Base-by-base conservation (phyloP, 2,888 invertebrate genomes). In the Torymus aiolomorphi region DNA sequence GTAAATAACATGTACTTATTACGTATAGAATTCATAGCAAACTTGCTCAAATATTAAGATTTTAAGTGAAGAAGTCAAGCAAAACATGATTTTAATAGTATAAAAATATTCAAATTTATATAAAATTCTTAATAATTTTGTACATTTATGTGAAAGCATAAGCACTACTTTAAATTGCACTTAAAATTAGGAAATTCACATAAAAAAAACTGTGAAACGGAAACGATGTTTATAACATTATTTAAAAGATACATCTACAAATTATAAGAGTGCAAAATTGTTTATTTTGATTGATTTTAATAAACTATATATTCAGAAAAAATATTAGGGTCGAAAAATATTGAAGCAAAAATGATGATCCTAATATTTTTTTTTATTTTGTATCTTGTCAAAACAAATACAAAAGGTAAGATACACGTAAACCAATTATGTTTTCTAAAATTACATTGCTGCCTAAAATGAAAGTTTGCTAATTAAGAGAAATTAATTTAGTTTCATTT, bases 1-100 rank as follows among this genome's bases (percentile, higher is more conserved):
- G 66, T 80, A 76, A 76, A 76, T 80, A 80, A 62, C 49, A 67
- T 59, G 42, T 78, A 74, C 63, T 74, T 69, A 74, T 70, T 73
- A 65, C 57, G 31, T 51, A 11, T 24, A 62, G 62, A 78, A 54
- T 66, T 63, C 16, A 51, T 8, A 66, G 31, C 42, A 42, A 49
- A 62, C 31, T 67, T 67, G 16, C 56, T 78, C 24, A 56, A 62
- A 10, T 24, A 24, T 31, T 24, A 51, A 42, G 20, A 66, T n/a
- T 42, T 42, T 10, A 65, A 73, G 49, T 63, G 70, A 8, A 31
- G 14, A 71, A 42, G 8, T 69, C 18, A 62, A 70, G 56, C 42
- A 74, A 18, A 42, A 11, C 51, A 51, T 54, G 14, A 49, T 71
- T 56, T 57, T 14, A 18, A 71, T 57, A 42, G 65, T 65, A 52